phyloP scores from a whole-genome alignment of 2,113 vertebrate species.

The Synchiropus splendidus region DNA sequence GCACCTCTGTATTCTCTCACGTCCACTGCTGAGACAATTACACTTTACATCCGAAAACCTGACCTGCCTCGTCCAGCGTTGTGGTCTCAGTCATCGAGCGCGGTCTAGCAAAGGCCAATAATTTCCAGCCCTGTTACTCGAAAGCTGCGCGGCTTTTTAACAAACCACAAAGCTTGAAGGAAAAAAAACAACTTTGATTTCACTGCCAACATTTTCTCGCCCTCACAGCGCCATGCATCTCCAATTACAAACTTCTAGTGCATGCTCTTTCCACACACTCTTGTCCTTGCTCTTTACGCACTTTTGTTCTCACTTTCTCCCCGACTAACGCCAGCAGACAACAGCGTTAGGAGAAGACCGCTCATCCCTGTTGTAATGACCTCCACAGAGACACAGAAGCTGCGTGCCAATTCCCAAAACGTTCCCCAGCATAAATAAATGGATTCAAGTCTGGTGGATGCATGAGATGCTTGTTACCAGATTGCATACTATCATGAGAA shows the following conservation, averaged over 20 bases:
- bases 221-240: neutral
- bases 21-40: too few species aligned
- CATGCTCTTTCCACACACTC: constrained; percentile 11
- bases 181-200: too few species aligned
- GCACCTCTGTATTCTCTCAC: too few species aligned
- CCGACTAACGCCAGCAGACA: constrained; percentile 14
- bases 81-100: too few species aligned
- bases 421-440: too few species aligned
- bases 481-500: constrained; percentile 7
- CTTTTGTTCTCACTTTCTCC: constrained; percentile 9
- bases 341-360: constrained; percentile 12
- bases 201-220: neutral
- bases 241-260: constrained; percentile 3
- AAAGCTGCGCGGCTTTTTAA: too few species aligned
- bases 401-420: constrained; percentile 35
- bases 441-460: constrained; percentile 10
- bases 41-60: too few species aligned
- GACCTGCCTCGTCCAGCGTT: too few species aligned
- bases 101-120: too few species aligned
- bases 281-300: constrained; percentile 3
- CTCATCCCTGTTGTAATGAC: constrained; percentile 57
- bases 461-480: constrained; percentile 37
- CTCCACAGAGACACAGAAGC: constrained; percentile 51
- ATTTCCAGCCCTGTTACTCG: too few species aligned
- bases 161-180: too few species aligned